These are phyloP conservation scores for Melanaphis sacchari DNA, from an alignment of 1,140 invertebrate species.

Conservation along the genomic window DNA sequence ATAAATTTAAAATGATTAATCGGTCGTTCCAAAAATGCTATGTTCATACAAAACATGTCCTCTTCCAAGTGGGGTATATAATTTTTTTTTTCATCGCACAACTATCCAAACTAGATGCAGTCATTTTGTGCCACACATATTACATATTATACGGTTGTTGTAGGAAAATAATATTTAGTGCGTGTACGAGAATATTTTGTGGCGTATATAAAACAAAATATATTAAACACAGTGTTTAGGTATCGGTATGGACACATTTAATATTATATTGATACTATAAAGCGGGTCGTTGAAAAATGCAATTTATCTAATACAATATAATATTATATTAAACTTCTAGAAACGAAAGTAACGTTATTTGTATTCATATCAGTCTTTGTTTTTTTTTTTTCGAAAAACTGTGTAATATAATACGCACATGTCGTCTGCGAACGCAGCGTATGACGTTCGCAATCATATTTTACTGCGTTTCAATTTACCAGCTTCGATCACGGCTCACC, in stretches of 20 bases:
- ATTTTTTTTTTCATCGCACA: background rate
- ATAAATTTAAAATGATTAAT: slow-evolving; percentile 34
- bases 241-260: background rate
- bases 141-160: background rate
- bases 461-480: background rate
- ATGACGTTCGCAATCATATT: background rate
- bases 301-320: background rate
- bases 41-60: background rate
- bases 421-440: background rate
- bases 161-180: background rate
- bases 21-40: background rate
- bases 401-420: background rate
- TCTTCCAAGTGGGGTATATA: background rate
- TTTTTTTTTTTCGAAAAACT: background rate
- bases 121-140: background rate
- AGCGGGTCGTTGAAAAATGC: background rate
- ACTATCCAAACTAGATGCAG: background rate
- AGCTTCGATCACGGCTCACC: background rate
- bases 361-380: slow-evolving; percentile 13
- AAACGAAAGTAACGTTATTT: background rate
- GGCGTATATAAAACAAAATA: background rate
- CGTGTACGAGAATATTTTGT: background rate
- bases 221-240: background rate
- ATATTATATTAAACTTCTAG: background rate
- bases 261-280: background rate